A percentile compares a stretch with the other conserved stretches of the same genome.
Evolutionary conservation across 2,888 invertebrate species (phyloP).

Genomic region (Plusia festucae): DNA sequence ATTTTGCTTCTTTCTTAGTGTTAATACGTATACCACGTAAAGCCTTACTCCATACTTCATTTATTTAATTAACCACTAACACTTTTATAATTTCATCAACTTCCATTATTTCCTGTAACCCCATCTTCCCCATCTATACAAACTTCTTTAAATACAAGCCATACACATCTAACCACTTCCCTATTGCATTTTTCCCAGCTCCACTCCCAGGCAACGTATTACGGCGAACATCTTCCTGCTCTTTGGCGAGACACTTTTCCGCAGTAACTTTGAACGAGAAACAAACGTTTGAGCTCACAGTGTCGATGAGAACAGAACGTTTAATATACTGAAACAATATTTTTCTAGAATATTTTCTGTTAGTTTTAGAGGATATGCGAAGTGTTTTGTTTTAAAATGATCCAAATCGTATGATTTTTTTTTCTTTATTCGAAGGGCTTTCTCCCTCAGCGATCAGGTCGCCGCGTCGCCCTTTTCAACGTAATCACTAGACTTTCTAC

Average conservation of each 20-base stretch:
- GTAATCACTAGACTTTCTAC: too few relatives aligned
- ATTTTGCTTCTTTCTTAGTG: too few relatives aligned
- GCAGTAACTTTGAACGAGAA: constrained; percentile 30
- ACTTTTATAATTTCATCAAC: too few relatives aligned
- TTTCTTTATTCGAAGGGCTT: too few relatives aligned
- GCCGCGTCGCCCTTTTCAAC: too few relatives aligned
- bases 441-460: too few relatives aligned
- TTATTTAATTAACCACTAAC: too few relatives aligned
- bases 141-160: background rate
- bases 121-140: background rate
- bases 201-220: constrained; percentile 16
- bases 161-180: constrained; percentile 12
- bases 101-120: background rate
- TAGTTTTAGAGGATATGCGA: constrained; percentile 6
- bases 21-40: too few relatives aligned
- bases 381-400: constrained; percentile 5
- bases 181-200: constrained; percentile 21
- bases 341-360: constrained; percentile 17
- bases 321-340: constrained; percentile 50
- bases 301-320: constrained; percentile 42
- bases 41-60: too few relatives aligned
- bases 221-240: constrained; percentile 29
- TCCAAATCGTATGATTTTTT: background rate
- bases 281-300: constrained; percentile 45
- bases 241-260: constrained; percentile 39